Evolutionary conservation across 2,113 vertebrate species (phyloP), one percentile per base, ranked within the genome.

Genomic region (Montifringilla adamsi): DNA sequence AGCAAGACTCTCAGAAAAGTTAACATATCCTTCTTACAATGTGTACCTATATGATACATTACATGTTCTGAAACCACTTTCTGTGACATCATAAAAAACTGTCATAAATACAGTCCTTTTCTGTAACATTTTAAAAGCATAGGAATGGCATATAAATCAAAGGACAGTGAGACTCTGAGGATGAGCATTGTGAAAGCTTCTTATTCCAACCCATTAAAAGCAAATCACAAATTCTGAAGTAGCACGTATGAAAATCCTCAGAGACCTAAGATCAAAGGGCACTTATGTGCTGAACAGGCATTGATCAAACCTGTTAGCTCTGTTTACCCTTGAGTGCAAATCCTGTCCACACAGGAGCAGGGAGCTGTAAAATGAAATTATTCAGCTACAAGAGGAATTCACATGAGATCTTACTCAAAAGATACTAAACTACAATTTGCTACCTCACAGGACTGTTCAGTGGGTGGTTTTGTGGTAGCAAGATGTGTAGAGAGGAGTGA

Each of bases 131-230:
- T 88, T 83, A 92, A 68, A 93, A 88, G 62, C 50, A 10, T 21
- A 20, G 11, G 46, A 72, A 37, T 75, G 26, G 20, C 33, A 43
- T 15, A 59, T 80, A 91, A 87, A 75, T 90, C 88, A 94, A 15
- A 63, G 33, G 47, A 73, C 81, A 80, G 21, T 23, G 41, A 90
- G 67, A 20, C 33, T 74, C 64, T 50, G 44, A 79, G 74, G 75
- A 87, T 37, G 43, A 91, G 33, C 13, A 37, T 64, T 30, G 30
- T 44, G 66, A 93, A 93, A 92, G 41, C 39, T 50, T 63, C 59
- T 90, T 58, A 28, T 52, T n/a, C 30, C 60, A 74, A n/a, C 37
- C 60, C 59, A 87, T 92, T 95, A 80, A 92, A 87, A 95, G 56
- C 53, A 81, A 91, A 92, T 56, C 14, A 59, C 68, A 69, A 82